Base-by-base conservation (phyloP, 2,888 invertebrate species). In the Patella pellucida region DNA sequence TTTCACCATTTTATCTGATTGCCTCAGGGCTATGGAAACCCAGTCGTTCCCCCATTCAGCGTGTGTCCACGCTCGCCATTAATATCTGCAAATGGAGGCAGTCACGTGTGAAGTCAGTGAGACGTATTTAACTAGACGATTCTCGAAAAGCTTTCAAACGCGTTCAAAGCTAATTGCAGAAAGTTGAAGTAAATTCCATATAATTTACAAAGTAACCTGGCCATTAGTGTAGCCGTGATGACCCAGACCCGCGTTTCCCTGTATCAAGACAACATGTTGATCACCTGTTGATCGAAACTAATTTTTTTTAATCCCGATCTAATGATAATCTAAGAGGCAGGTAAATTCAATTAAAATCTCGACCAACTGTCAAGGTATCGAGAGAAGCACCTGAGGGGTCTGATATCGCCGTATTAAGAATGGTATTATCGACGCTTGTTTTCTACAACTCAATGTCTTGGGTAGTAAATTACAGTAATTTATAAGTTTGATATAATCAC, bases 101-200 rank as follows among this genome's bases (percentile, higher is more conserved):
- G 19, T 62, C 62, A 23, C 5, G 62, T 23, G 62, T 62, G 62
- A 62, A 62, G 23, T 23, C 62, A 23, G 62, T 9, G 19, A 23
- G 62, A 62, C 23, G 23, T 62, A 62, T 62, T 62, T 62, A 62
- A 62, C 62, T 62, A 62, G 62, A 62, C 62, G 19, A 62, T 23
- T 62, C 23, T 23, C 23, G 19, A 23, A 23, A 23, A 23, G 14
- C 62, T 62, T 62, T 62, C 62, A 62, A 19, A 62, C 19, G 12
- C 23, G 23, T 62, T 62, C 62, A 62, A 19, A 62, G 62, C 62
- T 62, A 62, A 62, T 62, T 62, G 62, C 62, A 62, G 62, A 62
- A 62, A 62, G 62, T 19, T 62, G 62, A 62, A 62, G 62, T 23
- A 62, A 62, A 62, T 62, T 62, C 23, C 62, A 62, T 62, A 15